A percentile compares a stretch with the other conserved stretches of the same genome.
phyloP scores from a whole-genome alignment of 2,113 vertebrate genomes.

The Epinephelus fuscoguttatus region DNA sequence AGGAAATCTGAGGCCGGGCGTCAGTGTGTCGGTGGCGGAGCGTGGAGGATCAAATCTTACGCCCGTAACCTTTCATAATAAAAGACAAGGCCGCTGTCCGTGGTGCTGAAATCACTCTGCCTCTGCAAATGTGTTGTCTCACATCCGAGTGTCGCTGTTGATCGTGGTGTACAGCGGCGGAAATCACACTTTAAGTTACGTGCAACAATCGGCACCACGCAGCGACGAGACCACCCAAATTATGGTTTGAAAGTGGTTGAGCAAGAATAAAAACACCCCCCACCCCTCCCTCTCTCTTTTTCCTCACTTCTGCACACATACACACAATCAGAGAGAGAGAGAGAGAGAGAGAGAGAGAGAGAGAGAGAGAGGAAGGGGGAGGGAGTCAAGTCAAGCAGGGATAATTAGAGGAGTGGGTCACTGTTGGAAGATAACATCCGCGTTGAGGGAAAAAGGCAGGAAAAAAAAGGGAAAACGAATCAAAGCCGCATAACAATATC shows the following conservation, averaged over 20 bases:
- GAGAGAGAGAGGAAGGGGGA: constrained; percentile 32
- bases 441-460: constrained; percentile 13
- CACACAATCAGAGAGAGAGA: not conserved
- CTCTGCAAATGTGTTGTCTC: not conserved
- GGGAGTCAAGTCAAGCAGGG: constrained; percentile 51
- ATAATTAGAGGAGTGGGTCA: constrained; percentile 72
- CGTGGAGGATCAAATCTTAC: constrained; percentile 33
- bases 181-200: constrained; percentile 30
- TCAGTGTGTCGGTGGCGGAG: constrained; percentile 24
- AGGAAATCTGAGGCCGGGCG: constrained; percentile 12
- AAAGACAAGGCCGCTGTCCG: constrained; percentile 71
- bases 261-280: not conserved
- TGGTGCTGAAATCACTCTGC: constrained; percentile 74
- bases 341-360: constrained; percentile 4
- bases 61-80: constrained; percentile 35
- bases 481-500: constrained; percentile 54
- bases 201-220: not conserved
- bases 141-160: constrained; percentile 6
- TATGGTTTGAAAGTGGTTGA: constrained; percentile 52
- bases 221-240: constrained; percentile 1
- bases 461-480: constrained; percentile 14
- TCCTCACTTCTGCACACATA: not conserved
- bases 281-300: not conserved
- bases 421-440: constrained; percentile 51
- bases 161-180: not conserved